phyloP scores from a whole-genome alignment of 2,113 vertebrate genomes.

The Parotia lawesii region DNA sequence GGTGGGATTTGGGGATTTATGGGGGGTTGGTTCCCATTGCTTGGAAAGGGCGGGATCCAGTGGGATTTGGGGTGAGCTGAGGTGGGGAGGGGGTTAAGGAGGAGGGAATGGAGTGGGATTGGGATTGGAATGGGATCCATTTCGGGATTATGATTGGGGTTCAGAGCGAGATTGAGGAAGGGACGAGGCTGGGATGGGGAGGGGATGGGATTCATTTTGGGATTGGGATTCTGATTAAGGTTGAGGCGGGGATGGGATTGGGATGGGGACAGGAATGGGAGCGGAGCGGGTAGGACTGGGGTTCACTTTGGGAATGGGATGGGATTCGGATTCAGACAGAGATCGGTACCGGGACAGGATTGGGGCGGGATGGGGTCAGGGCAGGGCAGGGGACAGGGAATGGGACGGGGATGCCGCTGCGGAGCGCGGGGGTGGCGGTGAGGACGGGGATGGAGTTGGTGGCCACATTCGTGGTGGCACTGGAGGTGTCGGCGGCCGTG shows the following conservation, averaged over 20 bases:
- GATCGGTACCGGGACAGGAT: neutral
- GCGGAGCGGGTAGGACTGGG: neutral
- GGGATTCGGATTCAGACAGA: neutral
- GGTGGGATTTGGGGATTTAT: neutral
- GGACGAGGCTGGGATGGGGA: neutral
- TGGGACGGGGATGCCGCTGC: neutral
- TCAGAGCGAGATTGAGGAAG: neutral
- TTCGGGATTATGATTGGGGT: neutral
- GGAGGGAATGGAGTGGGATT: neutral
- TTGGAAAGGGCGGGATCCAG: neutral
- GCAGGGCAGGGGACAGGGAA: neutral
- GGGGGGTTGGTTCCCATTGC: neutral
- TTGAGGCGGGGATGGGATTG: no score
- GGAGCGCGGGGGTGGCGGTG: neutral
- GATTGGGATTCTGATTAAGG: neutral
- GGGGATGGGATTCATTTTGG: neutral
- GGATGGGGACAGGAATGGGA: neutral
- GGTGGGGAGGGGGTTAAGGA: neutral
- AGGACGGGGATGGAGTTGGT: rapidly evolving
- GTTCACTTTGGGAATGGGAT: neutral
- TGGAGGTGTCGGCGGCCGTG: neutral
- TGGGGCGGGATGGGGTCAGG: neutral
- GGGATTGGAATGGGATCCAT: neutral
- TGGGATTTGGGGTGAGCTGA: neutral
- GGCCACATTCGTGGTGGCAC: neutral